These are phyloP conservation scores for Mycteria americana DNA, from an alignment of 2,797 vertebrate genomes.

Conservation along the genomic window DNA sequence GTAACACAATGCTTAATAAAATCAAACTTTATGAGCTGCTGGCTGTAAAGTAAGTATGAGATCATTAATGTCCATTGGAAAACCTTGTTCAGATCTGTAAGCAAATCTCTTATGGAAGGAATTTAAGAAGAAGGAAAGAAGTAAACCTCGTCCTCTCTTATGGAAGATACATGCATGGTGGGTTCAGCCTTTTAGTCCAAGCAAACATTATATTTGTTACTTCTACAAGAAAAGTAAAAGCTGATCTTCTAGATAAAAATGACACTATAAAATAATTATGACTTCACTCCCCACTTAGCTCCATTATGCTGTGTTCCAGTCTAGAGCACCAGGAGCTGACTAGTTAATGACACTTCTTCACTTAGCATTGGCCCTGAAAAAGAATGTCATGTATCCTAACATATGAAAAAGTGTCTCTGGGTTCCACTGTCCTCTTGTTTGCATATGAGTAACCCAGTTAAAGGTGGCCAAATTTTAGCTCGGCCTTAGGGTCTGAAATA, in stretches of 20 bases:
- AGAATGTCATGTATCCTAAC: not conserved
- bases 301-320: not conserved
- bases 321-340: not conserved
- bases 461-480: not conserved
- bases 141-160: rapidly evolving
- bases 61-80: not conserved
- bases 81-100: not conserved
- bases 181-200: not conserved
- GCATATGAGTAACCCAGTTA: not conserved
- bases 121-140: not conserved
- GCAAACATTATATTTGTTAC: not conserved
- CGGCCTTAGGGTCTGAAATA: not conserved
- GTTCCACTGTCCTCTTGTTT: not conserved
- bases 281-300: not conserved
- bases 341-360: not conserved
- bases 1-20: not conserved
- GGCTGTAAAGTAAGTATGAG: not conserved
- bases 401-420: not conserved
- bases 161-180: not conserved
- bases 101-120: rapidly evolving
- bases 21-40: not conserved
- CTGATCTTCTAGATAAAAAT: not conserved
- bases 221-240: not conserved
- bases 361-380: not conserved
- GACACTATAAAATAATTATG: not conserved